phyloP scores from a whole-genome alignment of 2,113 vertebrate species.

The Phalacrocorax pelagicus region DNA sequence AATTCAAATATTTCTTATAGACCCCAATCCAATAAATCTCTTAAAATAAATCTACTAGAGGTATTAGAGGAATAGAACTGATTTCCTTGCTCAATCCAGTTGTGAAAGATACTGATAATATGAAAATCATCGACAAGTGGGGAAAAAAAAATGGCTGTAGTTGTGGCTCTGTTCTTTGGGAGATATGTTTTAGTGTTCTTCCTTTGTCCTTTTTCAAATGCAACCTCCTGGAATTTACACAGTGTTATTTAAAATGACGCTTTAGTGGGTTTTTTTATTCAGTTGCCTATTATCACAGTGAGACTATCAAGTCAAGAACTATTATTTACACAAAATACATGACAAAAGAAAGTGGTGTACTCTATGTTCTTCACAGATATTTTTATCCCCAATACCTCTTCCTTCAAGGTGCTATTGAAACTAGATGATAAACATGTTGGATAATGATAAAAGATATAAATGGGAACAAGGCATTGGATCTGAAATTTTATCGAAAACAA shows the following conservation, averaged over 20 bases:
- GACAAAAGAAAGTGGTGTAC: background rate
- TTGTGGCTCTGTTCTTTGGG: background rate
- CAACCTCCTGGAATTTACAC: background rate
- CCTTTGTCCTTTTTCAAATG: background rate
- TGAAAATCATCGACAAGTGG: background rate
- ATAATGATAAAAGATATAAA: background rate
- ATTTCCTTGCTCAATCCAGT: background rate
- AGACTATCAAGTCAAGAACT: background rate
- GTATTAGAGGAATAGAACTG: background rate
- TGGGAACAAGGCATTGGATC: background rate
- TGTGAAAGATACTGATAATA: background rate
- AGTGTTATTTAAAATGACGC: background rate
- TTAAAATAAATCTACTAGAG: background rate
- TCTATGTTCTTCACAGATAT: background rate
- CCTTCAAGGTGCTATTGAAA: background rate
- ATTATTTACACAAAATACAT: slow-evolving; percentile 31
- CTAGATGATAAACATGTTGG: background rate
- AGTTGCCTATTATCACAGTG: background rate
- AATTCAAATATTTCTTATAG: background rate
- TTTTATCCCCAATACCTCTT: background rate
- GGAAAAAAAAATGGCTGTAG: background rate
- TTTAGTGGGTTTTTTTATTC: background rate
- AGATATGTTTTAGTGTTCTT: background rate
- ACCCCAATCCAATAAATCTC: background rate
- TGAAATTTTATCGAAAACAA: background rate